Conservation (phyloP, 2,888 invertebrate genomes). For the Plutella xylostella region DNA sequence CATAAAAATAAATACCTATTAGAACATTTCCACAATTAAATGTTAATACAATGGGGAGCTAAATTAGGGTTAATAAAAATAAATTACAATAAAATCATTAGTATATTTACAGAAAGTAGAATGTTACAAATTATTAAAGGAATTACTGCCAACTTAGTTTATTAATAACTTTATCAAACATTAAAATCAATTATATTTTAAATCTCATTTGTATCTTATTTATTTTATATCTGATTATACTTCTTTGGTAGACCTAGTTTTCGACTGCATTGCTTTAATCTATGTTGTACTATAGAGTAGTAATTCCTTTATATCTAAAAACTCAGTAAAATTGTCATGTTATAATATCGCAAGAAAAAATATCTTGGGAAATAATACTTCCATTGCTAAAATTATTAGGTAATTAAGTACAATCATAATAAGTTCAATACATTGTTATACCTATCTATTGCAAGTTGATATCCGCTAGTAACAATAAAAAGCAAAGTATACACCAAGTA, state of each 20-base stretch:
- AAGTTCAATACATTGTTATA: constrained; percentile 7
- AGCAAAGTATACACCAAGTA: constrained; percentile 5
- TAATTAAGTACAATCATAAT: constrained; percentile 8
- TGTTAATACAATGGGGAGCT: constrained; percentile 48
- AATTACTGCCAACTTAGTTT: constrained; percentile 15
- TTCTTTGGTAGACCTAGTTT: constrained; percentile 8
- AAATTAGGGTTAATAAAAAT: constrained; percentile 21
- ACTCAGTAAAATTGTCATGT: constrained; percentile 7
- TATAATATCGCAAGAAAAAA: constrained; percentile 2
- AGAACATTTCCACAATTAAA: constrained; percentile 49
- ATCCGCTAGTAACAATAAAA: constrained; percentile 11
- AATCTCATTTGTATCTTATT: not conserved
- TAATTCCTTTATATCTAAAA: constrained; percentile 8
- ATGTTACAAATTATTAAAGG: constrained; percentile 12
- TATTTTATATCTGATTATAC: constrained; percentile 4
- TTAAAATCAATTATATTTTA: not conserved
- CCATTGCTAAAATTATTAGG: not conserved
- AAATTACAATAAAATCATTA: constrained; percentile 25
- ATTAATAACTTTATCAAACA: constrained; percentile 4
- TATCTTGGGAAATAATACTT: constrained; percentile 5
- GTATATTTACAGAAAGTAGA: constrained; percentile 10
- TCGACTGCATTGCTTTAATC: not conserved
- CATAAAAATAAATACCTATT: constrained; percentile 59
- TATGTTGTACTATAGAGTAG: constrained; percentile 6
- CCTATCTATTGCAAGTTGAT: constrained; percentile 11